Conservation (phyloP, 2,888 invertebrate species). For the Brachylomia viminalis region DNA sequence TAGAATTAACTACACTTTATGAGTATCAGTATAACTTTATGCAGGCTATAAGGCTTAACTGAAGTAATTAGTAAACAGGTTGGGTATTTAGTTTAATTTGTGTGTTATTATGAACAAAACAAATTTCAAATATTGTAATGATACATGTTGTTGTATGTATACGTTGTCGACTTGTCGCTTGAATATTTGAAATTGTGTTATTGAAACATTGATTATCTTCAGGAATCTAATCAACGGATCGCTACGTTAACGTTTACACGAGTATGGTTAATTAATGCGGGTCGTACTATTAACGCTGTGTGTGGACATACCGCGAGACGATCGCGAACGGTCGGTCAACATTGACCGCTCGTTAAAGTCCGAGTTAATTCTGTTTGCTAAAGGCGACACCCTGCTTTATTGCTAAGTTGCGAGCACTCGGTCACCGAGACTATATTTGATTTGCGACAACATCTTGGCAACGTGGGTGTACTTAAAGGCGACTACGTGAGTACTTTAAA, state of each 20-base stretch:
- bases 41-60: not conserved
- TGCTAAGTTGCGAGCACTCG: conserved; percentile 2
- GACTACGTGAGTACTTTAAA: not conserved
- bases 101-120: not conserved
- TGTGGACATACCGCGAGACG: conserved; percentile 23
- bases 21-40: too few relatives aligned
- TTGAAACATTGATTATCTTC: not conserved
- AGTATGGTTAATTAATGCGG: not conserved
- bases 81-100: too few relatives aligned
- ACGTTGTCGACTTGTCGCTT: too few relatives aligned
- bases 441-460: not conserved
- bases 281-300: conserved; percentile 15
- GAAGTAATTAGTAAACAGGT: not conserved
- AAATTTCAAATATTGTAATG: not conserved
- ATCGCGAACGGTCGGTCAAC: conserved; percentile 15
- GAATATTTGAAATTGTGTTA: too few relatives aligned
- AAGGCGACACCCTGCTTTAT: conserved; percentile 17
- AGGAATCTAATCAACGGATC: not conserved
- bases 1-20: conserved; percentile 1
- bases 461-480: not conserved
- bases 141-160: too few relatives aligned
- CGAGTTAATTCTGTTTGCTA: conserved; percentile 29
- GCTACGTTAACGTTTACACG: not conserved
- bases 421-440: conserved; percentile 1
- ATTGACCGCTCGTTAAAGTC: conserved; percentile 19